Conservation (phyloP, 2,888 invertebrate genomes). For the Drosophila glabriapex region DNA sequence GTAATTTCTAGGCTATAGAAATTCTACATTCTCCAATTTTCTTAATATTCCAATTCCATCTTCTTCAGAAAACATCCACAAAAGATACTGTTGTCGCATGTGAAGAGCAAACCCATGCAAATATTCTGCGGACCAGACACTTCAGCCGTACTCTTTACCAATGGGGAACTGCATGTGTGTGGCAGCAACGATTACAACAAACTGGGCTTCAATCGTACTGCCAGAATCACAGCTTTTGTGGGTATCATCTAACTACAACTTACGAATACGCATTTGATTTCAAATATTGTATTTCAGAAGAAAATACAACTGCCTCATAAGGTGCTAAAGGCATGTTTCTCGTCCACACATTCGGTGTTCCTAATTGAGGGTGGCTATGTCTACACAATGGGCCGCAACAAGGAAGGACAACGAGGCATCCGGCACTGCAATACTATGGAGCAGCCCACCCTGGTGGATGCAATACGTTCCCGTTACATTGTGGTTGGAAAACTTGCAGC, state of each 20-base stretch:
- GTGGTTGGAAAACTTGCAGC: slow-evolving; percentile 60
- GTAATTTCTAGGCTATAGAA: slow-evolving; percentile 24
- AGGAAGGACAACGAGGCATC: slow-evolving; percentile 88
- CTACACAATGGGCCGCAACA: slow-evolving; percentile 89
- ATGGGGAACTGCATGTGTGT: slow-evolving; percentile 88
- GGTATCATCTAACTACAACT: slow-evolving; percentile 9
- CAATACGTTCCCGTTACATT: slow-evolving; percentile 82
- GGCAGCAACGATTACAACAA: slow-evolving; percentile 89
- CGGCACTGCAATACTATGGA: slow-evolving; percentile 81
- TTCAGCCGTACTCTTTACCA: slow-evolving; percentile 87
- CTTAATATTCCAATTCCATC: neutral
- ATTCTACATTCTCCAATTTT: neutral
- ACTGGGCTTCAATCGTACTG: slow-evolving; percentile 86
- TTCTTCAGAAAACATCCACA: slow-evolving; percentile 78
- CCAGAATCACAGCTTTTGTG: slow-evolving; percentile 83
- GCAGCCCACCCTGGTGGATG: slow-evolving; percentile 80
- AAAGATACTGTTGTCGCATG: slow-evolving; percentile 82
- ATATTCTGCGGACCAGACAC: slow-evolving; percentile 88
- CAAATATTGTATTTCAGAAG: slow-evolving; percentile 67
- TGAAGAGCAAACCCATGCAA: slow-evolving; percentile 86
- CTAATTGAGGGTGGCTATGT: slow-evolving; percentile 88
- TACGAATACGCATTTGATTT: neutral
- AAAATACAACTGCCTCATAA: slow-evolving; percentile 87
- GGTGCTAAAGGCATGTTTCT: slow-evolving; percentile 87
- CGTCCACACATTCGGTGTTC: slow-evolving; percentile 88